These are phyloP conservation scores for Hirtodrosophila alboralis DNA, from an alignment of 2,888 invertebrate genomes.

Conservation along the genomic window DNA sequence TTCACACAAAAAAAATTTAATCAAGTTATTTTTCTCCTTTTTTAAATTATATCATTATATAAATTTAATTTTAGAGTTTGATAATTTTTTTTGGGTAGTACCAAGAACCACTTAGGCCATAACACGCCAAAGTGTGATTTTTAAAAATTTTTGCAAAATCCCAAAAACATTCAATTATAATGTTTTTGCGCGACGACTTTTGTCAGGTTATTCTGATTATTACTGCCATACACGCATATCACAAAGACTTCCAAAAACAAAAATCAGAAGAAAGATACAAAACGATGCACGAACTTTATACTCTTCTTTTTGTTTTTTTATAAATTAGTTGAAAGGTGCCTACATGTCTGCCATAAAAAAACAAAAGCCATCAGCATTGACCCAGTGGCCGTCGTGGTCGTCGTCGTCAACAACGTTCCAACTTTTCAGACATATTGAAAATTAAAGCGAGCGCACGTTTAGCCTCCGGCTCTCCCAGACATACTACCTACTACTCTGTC, in stretches of 20 bases:
- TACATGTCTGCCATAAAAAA: slow-evolving; percentile 80
- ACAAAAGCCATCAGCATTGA: slow-evolving; percentile 74
- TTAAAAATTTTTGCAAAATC: slow-evolving; percentile 6
- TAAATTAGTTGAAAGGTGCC: slow-evolving; percentile 76
- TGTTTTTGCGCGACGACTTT: slow-evolving; percentile 13
- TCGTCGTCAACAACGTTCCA: slow-evolving; percentile 13
- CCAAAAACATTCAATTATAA: slow-evolving; percentile 41
- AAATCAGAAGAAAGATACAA: slow-evolving; percentile 24
- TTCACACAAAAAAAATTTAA: too few species aligned
- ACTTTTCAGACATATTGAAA: slow-evolving; percentile 74
- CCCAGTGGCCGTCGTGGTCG: slow-evolving; percentile 54
- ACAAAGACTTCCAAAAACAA: background rate
- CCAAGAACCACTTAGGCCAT: slow-evolving; percentile 15
- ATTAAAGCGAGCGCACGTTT: slow-evolving; percentile 77
- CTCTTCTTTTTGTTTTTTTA: slow-evolving; percentile 30
- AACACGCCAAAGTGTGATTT: slow-evolving; percentile 18
- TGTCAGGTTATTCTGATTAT: slow-evolving; percentile 22
- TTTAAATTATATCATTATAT: slow-evolving; percentile 6
- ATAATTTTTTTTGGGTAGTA: slow-evolving; percentile 6
- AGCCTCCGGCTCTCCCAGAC: slow-evolving; percentile 52
- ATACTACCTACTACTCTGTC: too few species aligned
- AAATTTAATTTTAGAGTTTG: slow-evolving; percentile 14
- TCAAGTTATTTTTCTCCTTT: background rate
- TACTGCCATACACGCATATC: slow-evolving; percentile 12
- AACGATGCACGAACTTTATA: slow-evolving; percentile 39